A percentile compares a stretch with the other conserved stretches of the same genome.
phyloP scores from a whole-genome alignment of 2,113 vertebrate species.

The Poeciliopsis occidentalis region DNA sequence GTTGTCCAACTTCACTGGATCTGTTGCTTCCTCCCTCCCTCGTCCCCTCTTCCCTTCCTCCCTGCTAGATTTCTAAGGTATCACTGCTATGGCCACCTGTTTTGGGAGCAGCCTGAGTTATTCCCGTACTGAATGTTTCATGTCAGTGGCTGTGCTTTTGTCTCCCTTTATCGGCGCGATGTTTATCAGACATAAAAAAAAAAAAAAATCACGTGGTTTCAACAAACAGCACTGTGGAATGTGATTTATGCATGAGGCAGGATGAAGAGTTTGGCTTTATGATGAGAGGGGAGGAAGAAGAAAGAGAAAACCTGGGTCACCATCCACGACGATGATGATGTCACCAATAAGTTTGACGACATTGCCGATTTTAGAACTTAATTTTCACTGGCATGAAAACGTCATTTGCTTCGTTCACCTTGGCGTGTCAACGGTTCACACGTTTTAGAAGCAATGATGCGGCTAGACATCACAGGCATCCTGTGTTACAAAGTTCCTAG shows the following conservation, averaged over 20 bases:
- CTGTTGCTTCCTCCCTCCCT: conserved; percentile 23
- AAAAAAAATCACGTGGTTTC: conserved; percentile 50
- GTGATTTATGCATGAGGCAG: conserved; percentile 72
- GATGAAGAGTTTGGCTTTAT: conserved; percentile 64
- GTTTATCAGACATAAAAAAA: conserved; percentile 58
- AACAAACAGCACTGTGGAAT: conserved; percentile 60
- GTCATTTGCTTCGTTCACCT: conserved; percentile 64
- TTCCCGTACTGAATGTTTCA: conserved; percentile 63
- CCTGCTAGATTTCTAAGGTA: conserved; percentile 72
- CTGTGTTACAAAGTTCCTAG: conserved; percentile 44
- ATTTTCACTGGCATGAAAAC: conserved; percentile 61
- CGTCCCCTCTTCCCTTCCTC: conserved; percentile 26
- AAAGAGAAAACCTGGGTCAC: conserved; percentile 39
- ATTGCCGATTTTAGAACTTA: conserved; percentile 49
- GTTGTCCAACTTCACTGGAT: conserved; percentile 36
- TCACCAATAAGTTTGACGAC: conserved; percentile 57
- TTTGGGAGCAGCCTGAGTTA: conserved; percentile 47
- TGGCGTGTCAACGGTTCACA: conserved; percentile 49
- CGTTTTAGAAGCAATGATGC: conserved; percentile 34
- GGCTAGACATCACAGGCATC: conserved; percentile 48
- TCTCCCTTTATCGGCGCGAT: conserved; percentile 54
- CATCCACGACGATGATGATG: conserved; percentile 52
- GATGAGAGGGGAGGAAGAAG: conserved; percentile 35
- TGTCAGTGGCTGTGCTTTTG: conserved; percentile 67
- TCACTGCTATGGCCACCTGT: conserved; percentile 62